Conservation (phyloP, 92 coral and sea anemone genomes). For the Epizoanthus rinbou region DNA sequence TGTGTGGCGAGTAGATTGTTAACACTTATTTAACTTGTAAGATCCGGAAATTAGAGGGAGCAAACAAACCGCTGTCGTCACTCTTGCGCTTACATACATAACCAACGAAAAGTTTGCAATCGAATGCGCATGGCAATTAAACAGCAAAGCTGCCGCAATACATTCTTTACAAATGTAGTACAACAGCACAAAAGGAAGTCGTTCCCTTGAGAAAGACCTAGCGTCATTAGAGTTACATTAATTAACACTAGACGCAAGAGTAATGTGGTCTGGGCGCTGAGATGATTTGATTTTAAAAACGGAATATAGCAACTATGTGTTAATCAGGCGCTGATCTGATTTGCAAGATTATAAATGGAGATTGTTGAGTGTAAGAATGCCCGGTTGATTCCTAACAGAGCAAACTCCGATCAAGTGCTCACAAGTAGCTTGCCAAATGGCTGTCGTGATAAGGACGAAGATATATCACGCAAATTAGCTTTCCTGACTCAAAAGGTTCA, state of each 20-base stretch:
- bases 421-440: not conserved
- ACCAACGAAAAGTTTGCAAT: not conserved
- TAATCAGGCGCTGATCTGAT: conserved; percentile 25
- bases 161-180: not conserved
- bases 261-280: not conserved
- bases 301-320: conserved; percentile 9
- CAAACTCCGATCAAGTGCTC: not conserved
- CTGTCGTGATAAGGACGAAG: conserved; percentile 12
- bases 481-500: conserved; percentile 73
- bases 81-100: not conserved
- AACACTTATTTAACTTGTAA: not conserved
- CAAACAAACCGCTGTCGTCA: not conserved
- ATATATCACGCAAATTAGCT: conserved; percentile 70
- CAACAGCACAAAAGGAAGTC: not conserved
- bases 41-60: not conserved
- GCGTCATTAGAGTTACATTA: not conserved
- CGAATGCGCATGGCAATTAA: not conserved
- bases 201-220: not conserved
- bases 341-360: conserved; percentile 21
- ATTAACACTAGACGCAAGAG: not conserved
- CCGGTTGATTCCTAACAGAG: not conserved
- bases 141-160: not conserved
- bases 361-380: not conserved
- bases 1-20: not conserved
- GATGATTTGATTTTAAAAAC: not conserved